These are phyloP conservation scores for Sebastes oblongus DNA, from an alignment of 2,797 vertebrate species.

Conservation along the genomic window DNA sequence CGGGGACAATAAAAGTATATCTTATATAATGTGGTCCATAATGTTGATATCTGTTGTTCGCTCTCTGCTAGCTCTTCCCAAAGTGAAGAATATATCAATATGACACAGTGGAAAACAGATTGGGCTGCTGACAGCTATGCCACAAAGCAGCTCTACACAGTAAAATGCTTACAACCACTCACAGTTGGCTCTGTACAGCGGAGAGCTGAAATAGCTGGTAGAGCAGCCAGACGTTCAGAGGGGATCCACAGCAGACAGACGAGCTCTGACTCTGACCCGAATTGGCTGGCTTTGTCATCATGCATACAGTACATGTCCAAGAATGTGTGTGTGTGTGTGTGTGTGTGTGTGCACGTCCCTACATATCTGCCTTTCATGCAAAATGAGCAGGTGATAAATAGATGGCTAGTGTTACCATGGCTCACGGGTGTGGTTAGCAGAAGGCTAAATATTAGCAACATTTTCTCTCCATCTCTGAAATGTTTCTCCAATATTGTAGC, in stretches of 20 bases:
- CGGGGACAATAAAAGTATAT: no score
- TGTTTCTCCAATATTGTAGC: no score
- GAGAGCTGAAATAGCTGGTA: constrained; percentile 16
- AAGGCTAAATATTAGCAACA: no score
- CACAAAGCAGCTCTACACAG: neutral
- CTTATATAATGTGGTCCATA: neutral
- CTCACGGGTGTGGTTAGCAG: no score
- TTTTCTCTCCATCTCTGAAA: no score
- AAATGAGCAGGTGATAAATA: constrained; percentile 54
- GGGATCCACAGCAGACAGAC: neutral
- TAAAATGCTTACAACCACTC: neutral
- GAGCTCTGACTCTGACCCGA: neutral
- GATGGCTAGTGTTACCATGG: neutral
- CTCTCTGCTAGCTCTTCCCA: neutral
- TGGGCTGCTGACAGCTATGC: neutral
- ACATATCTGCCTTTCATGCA: constrained; percentile 61
- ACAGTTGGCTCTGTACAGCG: neutral
- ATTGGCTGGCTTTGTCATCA: neutral
- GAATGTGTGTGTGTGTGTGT: neutral
- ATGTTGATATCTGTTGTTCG: neutral
- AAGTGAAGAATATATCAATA: neutral
- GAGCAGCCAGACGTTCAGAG: constrained; percentile 7
- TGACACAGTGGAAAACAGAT: neutral
- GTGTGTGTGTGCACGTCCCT: neutral
- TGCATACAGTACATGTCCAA: neutral